Base-by-base conservation (phyloP, 2,797 vertebrate genomes). In the Hyperoplus immaculatus region DNA sequence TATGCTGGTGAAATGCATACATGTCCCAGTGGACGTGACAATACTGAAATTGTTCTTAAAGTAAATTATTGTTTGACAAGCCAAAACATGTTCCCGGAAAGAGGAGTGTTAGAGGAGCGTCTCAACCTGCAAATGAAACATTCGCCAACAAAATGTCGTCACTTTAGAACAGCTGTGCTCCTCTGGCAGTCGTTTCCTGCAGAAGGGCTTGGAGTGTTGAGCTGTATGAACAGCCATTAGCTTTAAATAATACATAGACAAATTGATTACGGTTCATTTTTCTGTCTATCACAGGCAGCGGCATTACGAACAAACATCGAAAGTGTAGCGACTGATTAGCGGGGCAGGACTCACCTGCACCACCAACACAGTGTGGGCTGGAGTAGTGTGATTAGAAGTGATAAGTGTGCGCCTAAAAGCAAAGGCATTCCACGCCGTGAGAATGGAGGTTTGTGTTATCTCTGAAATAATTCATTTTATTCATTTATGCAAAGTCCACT, bases 331-430 rank as follows among this genome's bases (percentile, higher is more conserved):
- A 5, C 73, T 77, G 71, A 82, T 79, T 78, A 43, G 59, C 70
- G 68, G 29, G 57, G 69, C 69, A 66, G 75, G 59, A 72, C 70
- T 77, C 58, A 46, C 72, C 67, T 57, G 85, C 75, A 86, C 79
- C 69, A 73, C 29, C 29, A 29, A 29, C 29, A 64, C 68, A 64
- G 62, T 51, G 83, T 85, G 75, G 69, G 79, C 71, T n/a, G 53
- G 49, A 82, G 70, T 74, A 72, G 82, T 83, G 59, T 83, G 75
- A 87, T 88, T 81, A 67, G 18, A 75, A 36, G 14, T 75, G 77
- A 87, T 71, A 85, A 86, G 72, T 75, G 74, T 71, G 70, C 36
- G 71, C 62, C 73, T 80, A 64, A 87, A 78, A 84, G 78, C 63
- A 39, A 18, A 76, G 76, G 41, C 75, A 47, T 81, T 74, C 38